Evolutionary conservation across 92 coral and sea anemone genomes (phyloP).

Genomic region (Parazoanthus darwini): DNA sequence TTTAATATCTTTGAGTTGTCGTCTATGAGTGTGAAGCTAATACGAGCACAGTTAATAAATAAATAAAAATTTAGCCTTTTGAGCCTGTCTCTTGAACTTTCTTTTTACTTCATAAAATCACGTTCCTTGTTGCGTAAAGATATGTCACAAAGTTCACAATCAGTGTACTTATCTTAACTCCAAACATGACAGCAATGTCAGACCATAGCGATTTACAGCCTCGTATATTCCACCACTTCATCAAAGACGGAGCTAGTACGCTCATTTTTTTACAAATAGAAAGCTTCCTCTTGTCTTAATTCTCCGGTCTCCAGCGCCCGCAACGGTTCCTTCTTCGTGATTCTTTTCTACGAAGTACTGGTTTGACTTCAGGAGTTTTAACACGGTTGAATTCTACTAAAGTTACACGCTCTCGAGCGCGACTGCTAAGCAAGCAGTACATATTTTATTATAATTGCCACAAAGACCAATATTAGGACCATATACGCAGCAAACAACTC

Average conservation of each 20-base stretch:
- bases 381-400: not conserved
- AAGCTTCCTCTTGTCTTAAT: too few species aligned
- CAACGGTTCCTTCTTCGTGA: not conserved
- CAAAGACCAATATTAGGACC: slow-evolving; percentile 73
- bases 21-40: too few species aligned
- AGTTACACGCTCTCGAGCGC: not conserved
- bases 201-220: not conserved
- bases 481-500: slow-evolving; percentile 78
- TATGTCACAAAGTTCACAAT: too few species aligned
- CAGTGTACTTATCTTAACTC: not conserved
- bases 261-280: too few species aligned
- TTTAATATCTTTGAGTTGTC: not conserved
- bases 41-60: too few species aligned
- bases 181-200: not conserved
- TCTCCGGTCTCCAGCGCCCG: not conserved
- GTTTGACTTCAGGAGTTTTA: not conserved
- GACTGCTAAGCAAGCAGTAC: slow-evolving; percentile 60
- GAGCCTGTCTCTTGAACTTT: not conserved
- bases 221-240: not conserved
- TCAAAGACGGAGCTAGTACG: not conserved
- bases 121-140: not conserved
- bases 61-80: not conserved
- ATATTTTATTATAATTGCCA: slow-evolving; percentile 76
- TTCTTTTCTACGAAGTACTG: not conserved
- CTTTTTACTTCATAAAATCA: not conserved